Percentiles rank a stretch among this genome's conserved stretches.
Evolutionary conservation across 2,113 vertebrate species (phyloP).

Genomic region (Chaetodon auriga): DNA sequence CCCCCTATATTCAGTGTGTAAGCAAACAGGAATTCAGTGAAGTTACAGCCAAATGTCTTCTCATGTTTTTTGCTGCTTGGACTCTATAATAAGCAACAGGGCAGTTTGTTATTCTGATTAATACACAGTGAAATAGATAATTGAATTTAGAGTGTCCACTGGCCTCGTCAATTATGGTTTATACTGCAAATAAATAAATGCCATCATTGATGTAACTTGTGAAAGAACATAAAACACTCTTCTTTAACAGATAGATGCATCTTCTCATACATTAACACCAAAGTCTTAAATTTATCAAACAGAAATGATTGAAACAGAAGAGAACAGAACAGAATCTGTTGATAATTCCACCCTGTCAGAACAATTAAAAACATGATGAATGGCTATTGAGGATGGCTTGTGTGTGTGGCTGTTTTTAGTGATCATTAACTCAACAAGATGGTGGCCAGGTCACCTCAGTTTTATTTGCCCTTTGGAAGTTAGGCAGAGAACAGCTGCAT

Average conservation of each 20-base stretch:
- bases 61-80: no score
- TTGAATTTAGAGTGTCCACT: not conserved
- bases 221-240: not conserved
- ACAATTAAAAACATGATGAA: conserved; percentile 24
- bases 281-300: not conserved
- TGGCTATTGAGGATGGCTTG: not conserved
- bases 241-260: not conserved
- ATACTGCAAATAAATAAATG: not conserved
- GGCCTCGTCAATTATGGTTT: not conserved
- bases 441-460: conserved; percentile 40
- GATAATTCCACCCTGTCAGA: not conserved
- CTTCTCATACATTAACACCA: not conserved
- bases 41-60: not conserved
- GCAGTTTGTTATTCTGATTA: not conserved
- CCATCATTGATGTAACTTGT: not conserved
- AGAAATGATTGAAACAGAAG: not conserved
- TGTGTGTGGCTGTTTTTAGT: conserved; percentile 28
- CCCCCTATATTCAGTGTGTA: not conserved
- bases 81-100: not conserved
- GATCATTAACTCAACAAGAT: conserved; percentile 35
- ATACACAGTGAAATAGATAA: not conserved
- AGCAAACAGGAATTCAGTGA: not conserved
- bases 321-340: not conserved
- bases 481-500: conserved; percentile 55
- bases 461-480: conserved; percentile 62